A percentile compares a stretch with the other conserved stretches of the same genome.
Evolutionary conservation across 2,113 vertebrate genomes (phyloP).

Genomic region (Halichoerus grypus): DNA sequence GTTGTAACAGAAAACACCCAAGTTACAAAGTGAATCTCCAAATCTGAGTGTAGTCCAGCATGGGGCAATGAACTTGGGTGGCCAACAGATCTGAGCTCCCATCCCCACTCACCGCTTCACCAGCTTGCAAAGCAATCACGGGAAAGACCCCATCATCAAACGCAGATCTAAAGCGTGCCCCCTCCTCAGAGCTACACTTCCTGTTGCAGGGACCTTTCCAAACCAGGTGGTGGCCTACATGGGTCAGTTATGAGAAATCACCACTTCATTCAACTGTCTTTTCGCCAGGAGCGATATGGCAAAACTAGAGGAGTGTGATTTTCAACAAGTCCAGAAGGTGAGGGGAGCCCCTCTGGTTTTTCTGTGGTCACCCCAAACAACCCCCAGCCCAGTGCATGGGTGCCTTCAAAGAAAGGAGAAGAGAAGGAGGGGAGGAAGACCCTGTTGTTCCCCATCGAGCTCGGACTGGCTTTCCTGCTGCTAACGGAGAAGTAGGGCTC

Average conservation of each 20-base stretch:
- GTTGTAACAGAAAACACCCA: not conserved
- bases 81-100: not conserved
- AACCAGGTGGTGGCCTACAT: not conserved
- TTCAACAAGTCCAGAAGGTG: not conserved
- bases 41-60: rapidly evolving
- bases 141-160: not conserved
- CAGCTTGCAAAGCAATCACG: not conserved
- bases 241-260: not conserved
- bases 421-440: rapidly evolving
- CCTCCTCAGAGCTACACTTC: not conserved
- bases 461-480: not conserved
- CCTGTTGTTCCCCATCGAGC: rapidly evolving
- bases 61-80: rapidly evolving
- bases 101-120: not conserved
- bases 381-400: not conserved
- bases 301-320: not conserved
- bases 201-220: not conserved
- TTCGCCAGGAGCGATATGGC: not conserved
- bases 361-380: not conserved
- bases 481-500: not conserved
- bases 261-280: not conserved
- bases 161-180: not conserved
- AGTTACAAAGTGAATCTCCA: not conserved
- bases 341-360: not conserved
- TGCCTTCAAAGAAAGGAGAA: not conserved